These are phyloP conservation scores for Lophura swinhoii DNA, from an alignment of 2,797 vertebrate genomes.

Conservation along the genomic window DNA sequence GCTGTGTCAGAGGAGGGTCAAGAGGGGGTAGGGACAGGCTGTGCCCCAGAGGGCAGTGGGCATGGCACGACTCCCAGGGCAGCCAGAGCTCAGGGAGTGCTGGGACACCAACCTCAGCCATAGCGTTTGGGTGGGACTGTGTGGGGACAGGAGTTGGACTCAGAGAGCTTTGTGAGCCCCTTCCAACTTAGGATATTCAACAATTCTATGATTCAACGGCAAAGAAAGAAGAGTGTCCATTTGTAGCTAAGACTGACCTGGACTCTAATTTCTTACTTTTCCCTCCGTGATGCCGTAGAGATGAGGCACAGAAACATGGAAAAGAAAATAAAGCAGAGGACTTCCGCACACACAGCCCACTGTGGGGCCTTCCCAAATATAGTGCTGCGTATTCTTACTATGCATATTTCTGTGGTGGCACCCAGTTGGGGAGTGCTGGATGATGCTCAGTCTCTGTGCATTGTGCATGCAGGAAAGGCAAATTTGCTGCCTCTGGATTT, in stretches of 20 bases:
- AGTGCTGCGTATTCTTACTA: background rate
- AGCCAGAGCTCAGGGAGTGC: no score
- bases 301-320: background rate
- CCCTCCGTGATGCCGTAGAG: background rate
- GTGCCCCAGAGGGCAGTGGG: no score
- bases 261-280: background rate
- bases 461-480: constrained; percentile 25
- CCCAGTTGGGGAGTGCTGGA: background rate
- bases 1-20: background rate
- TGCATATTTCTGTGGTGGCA: background rate
- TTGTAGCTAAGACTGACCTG: background rate
- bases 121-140: no score
- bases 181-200: background rate
- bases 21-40: no score
- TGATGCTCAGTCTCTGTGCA: background rate
- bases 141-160: no score
- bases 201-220: no score
- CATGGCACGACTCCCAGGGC: no score
- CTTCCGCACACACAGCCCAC: background rate
- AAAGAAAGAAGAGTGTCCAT: fast-evolving
- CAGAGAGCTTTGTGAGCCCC: background rate
- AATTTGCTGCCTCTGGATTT: constrained; percentile 64
- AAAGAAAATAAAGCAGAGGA: background rate
- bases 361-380: background rate
- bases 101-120: no score